Percentiles rank a stretch among this genome's conserved stretches.
Evolutionary conservation across 2,888 invertebrate species (phyloP).

Genomic region (Pyrgus malvae): DNA sequence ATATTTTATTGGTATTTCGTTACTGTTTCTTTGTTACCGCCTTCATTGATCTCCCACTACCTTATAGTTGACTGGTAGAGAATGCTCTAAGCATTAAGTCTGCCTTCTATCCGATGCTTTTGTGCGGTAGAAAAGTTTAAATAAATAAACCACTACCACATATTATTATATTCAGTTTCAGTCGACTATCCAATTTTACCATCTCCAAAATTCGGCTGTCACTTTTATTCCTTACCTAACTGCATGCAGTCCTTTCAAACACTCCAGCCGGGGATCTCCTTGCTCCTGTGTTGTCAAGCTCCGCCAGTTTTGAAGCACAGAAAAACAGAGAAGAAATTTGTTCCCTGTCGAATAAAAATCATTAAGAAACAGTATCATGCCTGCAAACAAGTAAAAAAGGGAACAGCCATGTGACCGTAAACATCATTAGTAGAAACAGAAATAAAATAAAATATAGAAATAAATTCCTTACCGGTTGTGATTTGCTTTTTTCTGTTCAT

Average conservation of each 20-base stretch:
- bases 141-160: too few species aligned
- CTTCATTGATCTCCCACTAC: too few species aligned
- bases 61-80: too few species aligned
- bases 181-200: too few species aligned
- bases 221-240: not conserved
- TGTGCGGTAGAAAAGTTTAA: too few species aligned
- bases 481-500: not conserved
- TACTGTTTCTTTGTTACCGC: too few species aligned
- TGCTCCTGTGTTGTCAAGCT: not conserved
- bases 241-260: not conserved
- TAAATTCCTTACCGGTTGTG: not conserved
- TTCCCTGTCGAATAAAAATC: not conserved
- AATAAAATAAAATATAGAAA: not conserved
- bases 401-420: not conserved
- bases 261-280: not conserved
- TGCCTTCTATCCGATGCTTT: too few species aligned
- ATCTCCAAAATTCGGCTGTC: too few species aligned
- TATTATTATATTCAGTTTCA: too few species aligned
- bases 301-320: not conserved
- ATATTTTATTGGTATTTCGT: too few species aligned
- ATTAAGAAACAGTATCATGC: not conserved
- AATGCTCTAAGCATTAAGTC: too few species aligned
- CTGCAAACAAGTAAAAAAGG: not conserved
- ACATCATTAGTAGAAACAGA: not conserved
- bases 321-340: slow-evolving; percentile 4